Base-by-base conservation (phyloP, 2,888 invertebrate genomes). In the Uropetala carovei region DNA sequence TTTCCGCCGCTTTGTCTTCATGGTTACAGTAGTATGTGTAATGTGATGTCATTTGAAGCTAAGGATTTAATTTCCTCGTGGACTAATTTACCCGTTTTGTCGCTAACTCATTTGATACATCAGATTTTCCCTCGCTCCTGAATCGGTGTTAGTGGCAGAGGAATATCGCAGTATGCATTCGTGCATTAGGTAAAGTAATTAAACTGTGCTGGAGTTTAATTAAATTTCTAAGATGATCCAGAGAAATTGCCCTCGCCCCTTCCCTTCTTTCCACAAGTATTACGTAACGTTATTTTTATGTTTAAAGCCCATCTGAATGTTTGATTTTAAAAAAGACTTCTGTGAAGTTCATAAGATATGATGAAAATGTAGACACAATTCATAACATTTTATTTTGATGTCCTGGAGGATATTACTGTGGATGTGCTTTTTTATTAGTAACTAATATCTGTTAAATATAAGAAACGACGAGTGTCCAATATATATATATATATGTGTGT, bases 51-150 rank as follows among this genome's bases (percentile, higher is more conserved):
- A 75, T 75, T 75, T 27, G 75, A 75, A 75, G 75, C 75, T 27
- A 75, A 75, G 75, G 75, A 75, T 75, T 75, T 75, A 75, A 75
- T 75, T 75, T 75, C 75, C 75, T 22, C 27, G 75, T 9, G 75
- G 75, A 75, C 75, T 75, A 75, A 75, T 75, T 75, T 75, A 75
- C 75, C 75, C 75, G 22, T 75, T 75, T 75, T 75, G 75, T 75
- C 75, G 75, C 75, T 27, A 75, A 27, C 75, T 75, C 75, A 75
- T 75, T 75, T 75, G 75, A 75, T 75, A 75, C 75, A 75, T n/a
- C 75, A 75, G 75, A 27, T 75, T 75, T 75, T 75, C 22, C n/a
- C 68, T 68, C 68, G 68, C 75, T 75, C 11, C 75, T 75, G 27
- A 75, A 75, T 75, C 75, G 27, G 75, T 75, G 75, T 27, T 27